A percentile compares a stretch with the other conserved stretches of the same genome.
phyloP scores from a whole-genome alignment of 2,113 vertebrate species.

The Micronycteris hirsuta region DNA sequence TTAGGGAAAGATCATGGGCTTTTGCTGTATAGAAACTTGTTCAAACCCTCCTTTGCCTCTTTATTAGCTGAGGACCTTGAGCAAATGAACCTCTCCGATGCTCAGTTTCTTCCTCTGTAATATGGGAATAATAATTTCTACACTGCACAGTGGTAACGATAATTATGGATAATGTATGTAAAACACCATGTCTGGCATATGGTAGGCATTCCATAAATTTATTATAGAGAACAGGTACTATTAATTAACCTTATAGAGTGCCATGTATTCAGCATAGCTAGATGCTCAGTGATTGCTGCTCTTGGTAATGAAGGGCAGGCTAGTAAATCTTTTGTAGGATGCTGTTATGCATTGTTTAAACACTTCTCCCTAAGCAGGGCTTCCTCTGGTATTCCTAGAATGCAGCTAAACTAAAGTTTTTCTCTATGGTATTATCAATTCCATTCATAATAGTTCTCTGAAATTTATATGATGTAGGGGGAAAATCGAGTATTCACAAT shows the following conservation, averaged over 20 bases:
- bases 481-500: background rate
- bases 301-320: constrained; percentile 33
- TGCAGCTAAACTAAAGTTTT: constrained; percentile 24
- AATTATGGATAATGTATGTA: background rate
- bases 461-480: constrained; percentile 38
- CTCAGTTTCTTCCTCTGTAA: constrained; percentile 49
- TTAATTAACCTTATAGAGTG: background rate
- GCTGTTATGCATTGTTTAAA: constrained; percentile 36
- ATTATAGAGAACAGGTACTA: background rate
- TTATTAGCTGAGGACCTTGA: background rate
- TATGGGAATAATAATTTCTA: background rate
- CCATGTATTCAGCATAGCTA: background rate
- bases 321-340: constrained; percentile 22
- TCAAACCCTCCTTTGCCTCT: background rate
- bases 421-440: constrained; percentile 31
- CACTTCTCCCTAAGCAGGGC: background rate
- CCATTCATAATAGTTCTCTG: constrained; percentile 44
- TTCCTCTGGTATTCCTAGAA: constrained; percentile 24
- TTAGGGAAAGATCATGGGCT: background rate
- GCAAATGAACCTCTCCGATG: background rate
- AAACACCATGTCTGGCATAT: background rate
- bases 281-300: background rate
- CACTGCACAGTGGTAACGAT: background rate
- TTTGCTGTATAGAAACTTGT: background rate
- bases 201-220: background rate